Evolutionary conservation across 2,888 invertebrate species (phyloP).

Genomic region (Polyommatus iphigenia): DNA sequence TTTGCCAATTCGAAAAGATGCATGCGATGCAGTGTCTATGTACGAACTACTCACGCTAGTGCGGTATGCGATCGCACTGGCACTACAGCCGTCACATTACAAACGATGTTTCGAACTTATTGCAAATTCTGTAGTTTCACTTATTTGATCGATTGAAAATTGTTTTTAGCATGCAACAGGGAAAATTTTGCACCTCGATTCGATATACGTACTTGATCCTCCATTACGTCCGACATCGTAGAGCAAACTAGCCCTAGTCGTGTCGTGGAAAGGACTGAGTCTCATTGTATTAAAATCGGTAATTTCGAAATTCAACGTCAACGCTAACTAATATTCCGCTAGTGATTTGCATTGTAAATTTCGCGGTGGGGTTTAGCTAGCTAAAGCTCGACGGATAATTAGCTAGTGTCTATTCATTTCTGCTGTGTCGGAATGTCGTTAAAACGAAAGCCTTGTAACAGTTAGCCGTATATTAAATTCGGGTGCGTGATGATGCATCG

Average conservation of each 20-base stretch:
- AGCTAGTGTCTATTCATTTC: slow-evolving; percentile 76
- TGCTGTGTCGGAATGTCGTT: slow-evolving; percentile 60
- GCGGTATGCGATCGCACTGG: slow-evolving; percentile 66
- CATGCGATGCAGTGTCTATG: slow-evolving; percentile 55
- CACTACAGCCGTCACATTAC: slow-evolving; percentile 66
- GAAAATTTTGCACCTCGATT: slow-evolving; percentile 52
- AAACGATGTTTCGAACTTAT: slow-evolving; percentile 66
- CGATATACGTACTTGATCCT: slow-evolving; percentile 73
- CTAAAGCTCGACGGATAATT: slow-evolving; percentile 77
- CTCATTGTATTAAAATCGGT: slow-evolving; percentile 76
- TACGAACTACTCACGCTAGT: slow-evolving; percentile 61
- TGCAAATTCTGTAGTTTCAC: slow-evolving; percentile 62
- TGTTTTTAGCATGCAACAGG: slow-evolving; percentile 61
- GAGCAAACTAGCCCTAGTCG: slow-evolving; percentile 68
- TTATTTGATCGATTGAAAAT: slow-evolving; percentile 66
- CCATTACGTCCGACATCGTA: slow-evolving; percentile 66
- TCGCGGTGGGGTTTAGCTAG: slow-evolving; percentile 69
- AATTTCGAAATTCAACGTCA: slow-evolving; percentile 76
- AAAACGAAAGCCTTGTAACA: slow-evolving; percentile 57
- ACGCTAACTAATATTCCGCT: slow-evolving; percentile 78
- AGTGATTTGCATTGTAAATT: slow-evolving; percentile 79
- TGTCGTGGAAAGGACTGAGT: slow-evolving; percentile 75
- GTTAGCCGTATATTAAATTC: slow-evolving; percentile 50
- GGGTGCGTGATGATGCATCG: slow-evolving; percentile 41
- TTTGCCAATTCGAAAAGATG: slow-evolving; percentile 51